Evolutionary conservation across 1,140 invertebrate genomes (phyloP).

Genomic region (Rhagoletis zephyria): DNA sequence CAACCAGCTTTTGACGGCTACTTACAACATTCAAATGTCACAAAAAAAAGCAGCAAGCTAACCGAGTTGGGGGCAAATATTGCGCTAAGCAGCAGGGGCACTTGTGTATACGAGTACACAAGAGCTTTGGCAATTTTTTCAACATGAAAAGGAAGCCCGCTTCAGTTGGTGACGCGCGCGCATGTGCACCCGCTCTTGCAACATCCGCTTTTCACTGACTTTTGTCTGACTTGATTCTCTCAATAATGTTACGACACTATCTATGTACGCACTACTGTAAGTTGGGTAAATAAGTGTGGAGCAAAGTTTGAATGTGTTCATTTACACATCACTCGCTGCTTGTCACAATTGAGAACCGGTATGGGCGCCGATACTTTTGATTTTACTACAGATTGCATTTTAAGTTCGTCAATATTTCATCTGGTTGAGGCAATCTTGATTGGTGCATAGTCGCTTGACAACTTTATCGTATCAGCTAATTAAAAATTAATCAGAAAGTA

Average conservation of each 20-base stretch:
- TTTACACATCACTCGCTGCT: not conserved
- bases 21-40: constrained; percentile 24
- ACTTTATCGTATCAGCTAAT: constrained; percentile 38
- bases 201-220: not conserved
- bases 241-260: not conserved
- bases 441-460: not conserved
- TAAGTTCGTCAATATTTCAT: not conserved
- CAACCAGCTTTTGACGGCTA: not conserved
- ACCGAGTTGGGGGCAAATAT: too few species aligned
- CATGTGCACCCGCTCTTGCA: constrained; percentile 24
- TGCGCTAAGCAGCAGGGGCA: not conserved
- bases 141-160: constrained; percentile 43
- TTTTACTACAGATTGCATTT: not conserved
- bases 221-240: not conserved
- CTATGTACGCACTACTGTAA: not conserved
- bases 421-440: not conserved
- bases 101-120: not conserved
- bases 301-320: not conserved
- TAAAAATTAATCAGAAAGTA: constrained; percentile 50
- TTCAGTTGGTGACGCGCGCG: constrained; percentile 20
- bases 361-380: not conserved
- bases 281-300: not conserved
- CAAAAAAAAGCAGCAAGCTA: not conserved
- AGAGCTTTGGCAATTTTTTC: not conserved
- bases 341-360: constrained; percentile 21